phyloP scores from a whole-genome alignment of 2,888 invertebrate species.

The Kuschelorhynchus macadamiae region DNA sequence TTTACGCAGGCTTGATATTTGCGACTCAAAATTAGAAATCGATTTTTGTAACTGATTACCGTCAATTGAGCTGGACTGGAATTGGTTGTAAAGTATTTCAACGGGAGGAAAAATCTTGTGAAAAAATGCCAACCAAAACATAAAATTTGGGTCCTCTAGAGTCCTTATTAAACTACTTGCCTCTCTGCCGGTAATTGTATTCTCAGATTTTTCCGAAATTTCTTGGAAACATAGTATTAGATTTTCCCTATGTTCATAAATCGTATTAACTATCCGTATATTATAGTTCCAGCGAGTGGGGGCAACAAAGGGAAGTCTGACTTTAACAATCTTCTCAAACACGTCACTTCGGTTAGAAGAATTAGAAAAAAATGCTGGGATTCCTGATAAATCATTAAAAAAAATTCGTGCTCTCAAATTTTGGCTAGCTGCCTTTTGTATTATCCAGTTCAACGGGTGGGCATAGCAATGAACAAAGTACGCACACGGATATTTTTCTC shows the following conservation, averaged over 20 bases:
- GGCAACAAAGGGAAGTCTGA: slow-evolving; percentile 22
- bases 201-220: slow-evolving; percentile 24
- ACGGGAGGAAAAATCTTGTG: slow-evolving; percentile 38
- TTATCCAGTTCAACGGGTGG: slow-evolving; percentile 46
- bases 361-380: slow-evolving; percentile 39
- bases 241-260: slow-evolving; percentile 32
- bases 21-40: slow-evolving; percentile 12
- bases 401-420: slow-evolving; percentile 34
- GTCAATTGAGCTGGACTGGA: slow-evolving; percentile 16
- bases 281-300: slow-evolving; percentile 29
- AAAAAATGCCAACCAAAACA: slow-evolving; percentile 39
- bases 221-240: slow-evolving; percentile 24
- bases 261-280: slow-evolving; percentile 20
- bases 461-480: slow-evolving; percentile 51
- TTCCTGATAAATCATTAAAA: slow-evolving; percentile 25
- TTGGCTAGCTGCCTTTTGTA: slow-evolving; percentile 41
- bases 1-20: slow-evolving; percentile 6
- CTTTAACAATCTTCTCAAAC: slow-evolving; percentile 31
- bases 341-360: slow-evolving; percentile 25
- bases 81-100: slow-evolving; percentile 33
- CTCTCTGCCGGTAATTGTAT: slow-evolving; percentile 25
- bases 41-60: slow-evolving; percentile 25
- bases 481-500: slow-evolving; percentile 41
- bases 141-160: slow-evolving; percentile 32
- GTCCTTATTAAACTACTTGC: slow-evolving; percentile 28